Conservation (phyloP, 2,888 invertebrate genomes). For the Elaeidobius kamerunicus region DNA sequence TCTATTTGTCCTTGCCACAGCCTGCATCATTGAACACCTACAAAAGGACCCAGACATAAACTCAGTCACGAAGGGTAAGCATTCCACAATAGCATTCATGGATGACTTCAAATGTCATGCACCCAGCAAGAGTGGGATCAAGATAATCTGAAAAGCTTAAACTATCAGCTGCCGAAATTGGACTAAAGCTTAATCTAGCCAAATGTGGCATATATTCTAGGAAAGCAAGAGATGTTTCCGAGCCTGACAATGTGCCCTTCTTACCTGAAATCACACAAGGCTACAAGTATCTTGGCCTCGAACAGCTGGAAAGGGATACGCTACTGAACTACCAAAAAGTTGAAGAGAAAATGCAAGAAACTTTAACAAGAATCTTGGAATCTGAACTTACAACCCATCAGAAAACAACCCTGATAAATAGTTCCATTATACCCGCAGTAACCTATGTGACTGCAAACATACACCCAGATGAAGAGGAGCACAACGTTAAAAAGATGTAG, state of each 20-base stretch:
- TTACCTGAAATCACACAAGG: conserved; percentile 16
- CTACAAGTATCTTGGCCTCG: conserved; percentile 24
- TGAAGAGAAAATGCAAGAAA: neutral
- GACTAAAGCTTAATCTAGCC: conserved; percentile 1
- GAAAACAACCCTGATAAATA: conserved; percentile 15
- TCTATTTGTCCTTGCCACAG: conserved; percentile 28
- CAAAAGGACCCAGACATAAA: conserved; percentile 4
- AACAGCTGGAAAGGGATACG: conserved; percentile 20
- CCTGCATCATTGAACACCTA: conserved; percentile 20
- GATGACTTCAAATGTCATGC: conserved; percentile 26
- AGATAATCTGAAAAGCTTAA: neutral
- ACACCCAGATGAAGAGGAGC: conserved; percentile 11
- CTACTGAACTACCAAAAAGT: neutral
- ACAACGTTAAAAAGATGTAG: conserved; percentile 9
- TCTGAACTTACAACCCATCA: conserved; percentile 21
- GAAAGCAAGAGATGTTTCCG: neutral
- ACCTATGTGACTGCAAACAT: conserved; percentile 12
- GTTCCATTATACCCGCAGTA: conserved; percentile 12
- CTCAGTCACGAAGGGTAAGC: conserved; percentile 2
- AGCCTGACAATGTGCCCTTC: conserved; percentile 2
- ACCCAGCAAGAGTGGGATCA: neutral
- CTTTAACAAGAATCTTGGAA: conserved; percentile 1
- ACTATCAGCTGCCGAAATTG: neutral
- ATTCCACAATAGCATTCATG: conserved; percentile 25
- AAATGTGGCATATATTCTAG: neutral